Base-by-base conservation (phyloP, 2,797 vertebrate genomes). In the Botia kubotai region DNA sequence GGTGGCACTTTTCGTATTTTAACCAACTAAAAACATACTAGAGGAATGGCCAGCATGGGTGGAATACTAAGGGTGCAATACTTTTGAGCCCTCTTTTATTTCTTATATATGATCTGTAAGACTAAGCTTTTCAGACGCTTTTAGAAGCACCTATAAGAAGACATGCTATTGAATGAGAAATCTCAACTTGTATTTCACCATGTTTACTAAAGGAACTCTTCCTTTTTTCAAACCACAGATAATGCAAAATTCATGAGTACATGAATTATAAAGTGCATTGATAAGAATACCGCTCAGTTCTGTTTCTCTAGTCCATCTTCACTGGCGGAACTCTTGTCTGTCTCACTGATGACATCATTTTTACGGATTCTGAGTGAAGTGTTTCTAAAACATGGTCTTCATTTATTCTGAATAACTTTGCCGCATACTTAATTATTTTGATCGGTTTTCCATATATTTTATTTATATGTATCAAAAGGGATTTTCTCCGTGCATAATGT, bases 171-270 rank as follows among this genome's bases (percentile, higher is more conserved):
- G 55, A 78, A 78, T 78, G 36, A 78, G 48, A 62, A 12, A 63
- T 52, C 43, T 23, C 10, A 6, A 39, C 23, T 50, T 78, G 67
- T 78, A 71, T 60, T 78, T 71, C 23, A 26, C 12, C 23, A 17
- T 71, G 39, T 78, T 77, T 69, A 69, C 75, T 26, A 58, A 77
- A 68, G 36, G 16, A 77, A 60, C 53, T 60, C 10, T 16, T 60
- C 53, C 66, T 60, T 17, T 78, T 66, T 63, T 46, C 70, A 69
- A 73, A 10, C 70, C 48, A 48, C 17, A 69, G 46, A 26, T 53
- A 72, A 78, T 82, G 62, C 63, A 78, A 78, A 68, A 82, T 82
- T 67, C 69, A 82, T 67, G 72, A 74, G 71, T 68, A 74, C 53
- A 79, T 82, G 67, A 83, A 75, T 83, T 39, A 79, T 83, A 60